A percentile compares a stretch with the other conserved stretches of the same genome.
These are phyloP conservation scores for Bufo bufo DNA, from an alignment of 2,113 vertebrate species.

Conservation along the genomic window DNA sequence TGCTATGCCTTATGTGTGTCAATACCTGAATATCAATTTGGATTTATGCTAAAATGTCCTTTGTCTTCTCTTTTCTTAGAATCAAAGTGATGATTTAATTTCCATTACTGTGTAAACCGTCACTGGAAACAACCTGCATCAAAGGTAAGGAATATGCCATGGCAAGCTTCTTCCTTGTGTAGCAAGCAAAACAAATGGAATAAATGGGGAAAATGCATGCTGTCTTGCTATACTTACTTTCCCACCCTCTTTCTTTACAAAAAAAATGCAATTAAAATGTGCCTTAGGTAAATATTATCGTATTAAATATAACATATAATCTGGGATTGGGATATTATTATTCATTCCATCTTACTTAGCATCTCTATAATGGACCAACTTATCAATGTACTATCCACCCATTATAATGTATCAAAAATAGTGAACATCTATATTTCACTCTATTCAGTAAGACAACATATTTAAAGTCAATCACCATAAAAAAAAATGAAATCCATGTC, in stretches of 20 bases:
- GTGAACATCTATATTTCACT: not conserved
- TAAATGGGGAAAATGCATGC: not conserved
- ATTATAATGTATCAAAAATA: not conserved
- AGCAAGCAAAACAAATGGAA: constrained; percentile 30
- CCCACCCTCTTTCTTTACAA: not conserved
- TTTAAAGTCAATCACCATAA: not conserved
- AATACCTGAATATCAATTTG: constrained; percentile 25
- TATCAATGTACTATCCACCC: not conserved
- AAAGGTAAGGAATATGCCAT: constrained; percentile 45
- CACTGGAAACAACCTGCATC: constrained; percentile 34
- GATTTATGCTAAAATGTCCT: constrained; percentile 27
- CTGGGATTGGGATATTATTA: not conserved
- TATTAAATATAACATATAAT: not conserved
- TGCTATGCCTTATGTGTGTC: constrained; percentile 26
- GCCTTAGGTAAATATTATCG: not conserved
- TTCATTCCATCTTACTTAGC: not conserved
- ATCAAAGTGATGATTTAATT: constrained; percentile 47
- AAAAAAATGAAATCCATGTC: not conserved
- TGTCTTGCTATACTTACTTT: not conserved
- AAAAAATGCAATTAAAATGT: not conserved
- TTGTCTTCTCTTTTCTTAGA: constrained; percentile 38
- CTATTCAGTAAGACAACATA: not conserved
- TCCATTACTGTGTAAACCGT: constrained; percentile 33
- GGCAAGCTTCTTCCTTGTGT: constrained; percentile 8
- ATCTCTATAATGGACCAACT: not conserved